A percentile compares a stretch with the other conserved stretches of the same genome.
These are phyloP conservation scores for Patagioenas fasciata DNA, from an alignment of 2,113 vertebrate genomes.

Conservation along the genomic window DNA sequence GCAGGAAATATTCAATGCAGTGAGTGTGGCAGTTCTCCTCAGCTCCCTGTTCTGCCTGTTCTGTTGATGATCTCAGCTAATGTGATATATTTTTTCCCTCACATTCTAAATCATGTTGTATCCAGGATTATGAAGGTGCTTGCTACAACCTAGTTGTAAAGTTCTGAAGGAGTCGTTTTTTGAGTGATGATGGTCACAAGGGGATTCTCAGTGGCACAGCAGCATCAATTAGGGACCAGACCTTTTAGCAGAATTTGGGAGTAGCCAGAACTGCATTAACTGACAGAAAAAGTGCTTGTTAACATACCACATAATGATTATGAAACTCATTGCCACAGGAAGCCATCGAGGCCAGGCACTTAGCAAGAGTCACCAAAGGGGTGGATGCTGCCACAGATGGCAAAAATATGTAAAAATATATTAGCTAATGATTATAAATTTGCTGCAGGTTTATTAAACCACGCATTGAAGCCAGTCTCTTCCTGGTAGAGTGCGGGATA, in stretches of 20 bases:
- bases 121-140: neutral
- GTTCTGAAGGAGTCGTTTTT: neutral
- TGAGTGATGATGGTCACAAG: neutral
- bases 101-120: neutral
- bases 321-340: neutral
- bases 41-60: neutral
- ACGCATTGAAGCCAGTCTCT: neutral
- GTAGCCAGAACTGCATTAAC: neutral
- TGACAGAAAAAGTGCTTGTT: neutral
- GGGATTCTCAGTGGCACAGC: neutral
- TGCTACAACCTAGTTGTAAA: neutral
- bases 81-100: neutral
- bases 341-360: neutral
- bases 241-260: neutral
- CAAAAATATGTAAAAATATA: neutral
- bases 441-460: neutral
- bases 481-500: neutral
- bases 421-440: neutral
- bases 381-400: neutral
- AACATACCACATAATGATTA: neutral
- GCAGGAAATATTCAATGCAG: neutral
- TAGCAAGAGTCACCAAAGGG: neutral
- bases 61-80: neutral
- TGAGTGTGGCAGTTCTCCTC: neutral
- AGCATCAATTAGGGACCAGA: neutral